phyloP scores from a whole-genome alignment of 2,888 invertebrate genomes.

The Vanessa cardui region DNA sequence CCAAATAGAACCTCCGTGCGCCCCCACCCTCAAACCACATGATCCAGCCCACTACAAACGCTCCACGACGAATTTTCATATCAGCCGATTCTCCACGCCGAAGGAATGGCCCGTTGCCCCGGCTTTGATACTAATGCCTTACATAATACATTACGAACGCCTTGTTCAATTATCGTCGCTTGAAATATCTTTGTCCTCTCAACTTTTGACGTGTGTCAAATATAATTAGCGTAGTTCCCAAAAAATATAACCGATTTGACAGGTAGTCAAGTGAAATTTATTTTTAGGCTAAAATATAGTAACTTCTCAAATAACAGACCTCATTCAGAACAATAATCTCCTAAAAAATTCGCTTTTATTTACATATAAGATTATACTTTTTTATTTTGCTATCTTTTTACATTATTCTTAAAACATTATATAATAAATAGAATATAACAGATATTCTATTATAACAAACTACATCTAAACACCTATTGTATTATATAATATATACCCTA shows the following conservation, averaged over 20 bases:
- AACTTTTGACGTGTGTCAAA: conserved; percentile 45
- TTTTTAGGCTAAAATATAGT: background rate
- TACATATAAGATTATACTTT: too few species aligned
- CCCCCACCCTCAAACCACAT: conserved; percentile 57
- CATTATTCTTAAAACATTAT: too few species aligned
- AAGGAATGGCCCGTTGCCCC: conserved; percentile 69
- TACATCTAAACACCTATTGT: background rate
- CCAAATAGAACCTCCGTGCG: conserved; percentile 80
- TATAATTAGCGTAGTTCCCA: conserved; percentile 21
- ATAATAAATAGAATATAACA: too few species aligned
- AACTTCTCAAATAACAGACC: too few species aligned
- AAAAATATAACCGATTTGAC: background rate
- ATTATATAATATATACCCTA: background rate
- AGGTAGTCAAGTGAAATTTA: background rate
- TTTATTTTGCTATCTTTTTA: too few species aligned
- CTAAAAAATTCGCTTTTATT: too few species aligned
- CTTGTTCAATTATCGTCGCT: conserved; percentile 56
- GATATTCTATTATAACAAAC: background rate
- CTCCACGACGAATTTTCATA: conserved; percentile 80
- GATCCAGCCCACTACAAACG: conserved; percentile 55
- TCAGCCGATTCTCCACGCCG: conserved; percentile 71
- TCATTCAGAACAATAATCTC: too few species aligned
- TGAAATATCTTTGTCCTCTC: conserved; percentile 42
- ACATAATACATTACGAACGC: conserved; percentile 61
- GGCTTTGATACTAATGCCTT: conserved; percentile 66